These are phyloP conservation scores for Hybognathus amarus DNA, from an alignment of 2,797 vertebrate species.

Conservation along the genomic window DNA sequence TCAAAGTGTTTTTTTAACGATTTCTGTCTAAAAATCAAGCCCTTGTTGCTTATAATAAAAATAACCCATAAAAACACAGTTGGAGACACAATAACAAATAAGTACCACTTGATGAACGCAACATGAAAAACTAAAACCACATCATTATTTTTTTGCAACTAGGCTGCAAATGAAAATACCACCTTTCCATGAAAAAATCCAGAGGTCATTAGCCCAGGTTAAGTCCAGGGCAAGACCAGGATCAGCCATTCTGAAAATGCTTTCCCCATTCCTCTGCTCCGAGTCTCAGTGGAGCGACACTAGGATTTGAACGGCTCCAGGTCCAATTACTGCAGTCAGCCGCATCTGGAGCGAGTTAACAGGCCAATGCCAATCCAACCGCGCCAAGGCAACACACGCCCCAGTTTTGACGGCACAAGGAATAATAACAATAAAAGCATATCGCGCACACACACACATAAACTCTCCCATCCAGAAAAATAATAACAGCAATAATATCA, in stretches of 20 bases:
- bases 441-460: constrained; percentile 68
- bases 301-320: constrained; percentile 91
- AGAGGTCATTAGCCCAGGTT: constrained; percentile 52
- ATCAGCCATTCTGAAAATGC: constrained; percentile 46
- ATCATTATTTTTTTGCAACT: constrained; percentile 42
- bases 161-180: constrained; percentile 30
- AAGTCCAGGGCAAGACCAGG: constrained; percentile 61
- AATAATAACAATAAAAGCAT: constrained; percentile 77
- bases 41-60: constrained; percentile 30
- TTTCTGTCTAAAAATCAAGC: background rate
- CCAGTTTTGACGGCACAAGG: constrained; percentile 72
- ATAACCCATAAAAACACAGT: constrained; percentile 38
- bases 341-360: constrained; percentile 92
- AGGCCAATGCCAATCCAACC: constrained; percentile 62
- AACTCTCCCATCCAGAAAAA: constrained; percentile 67
- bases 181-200: constrained; percentile 47
- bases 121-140: background rate
- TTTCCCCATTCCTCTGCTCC: constrained; percentile 26
- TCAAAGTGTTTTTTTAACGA: constrained; percentile 23
- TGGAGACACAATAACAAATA: constrained; percentile 30
- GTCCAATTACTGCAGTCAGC: constrained; percentile 90
- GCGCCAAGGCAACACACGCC: constrained; percentile 70
- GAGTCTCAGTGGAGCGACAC: constrained; percentile 82
- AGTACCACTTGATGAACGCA: constrained; percentile 6
- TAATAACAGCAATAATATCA: constrained; percentile 80